Percentiles rank a stretch among this genome's conserved stretches.
phyloP scores from a whole-genome alignment of 1,140 invertebrate genomes.

The Campoletis sonorensis region DNA sequence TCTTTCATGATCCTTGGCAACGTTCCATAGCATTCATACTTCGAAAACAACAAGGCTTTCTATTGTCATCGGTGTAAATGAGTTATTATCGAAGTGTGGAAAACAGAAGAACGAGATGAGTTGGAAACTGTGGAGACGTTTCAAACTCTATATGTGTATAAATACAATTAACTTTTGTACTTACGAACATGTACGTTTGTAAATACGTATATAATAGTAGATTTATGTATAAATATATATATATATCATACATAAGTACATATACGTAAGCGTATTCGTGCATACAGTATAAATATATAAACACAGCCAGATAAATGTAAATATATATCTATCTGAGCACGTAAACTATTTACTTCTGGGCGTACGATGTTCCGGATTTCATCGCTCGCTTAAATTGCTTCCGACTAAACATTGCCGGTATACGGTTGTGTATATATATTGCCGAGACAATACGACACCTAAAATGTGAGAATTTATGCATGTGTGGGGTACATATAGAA shows the following conservation, averaged over 20 bases:
- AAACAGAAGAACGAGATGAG: conserved; percentile 31
- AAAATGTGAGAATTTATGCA: not conserved
- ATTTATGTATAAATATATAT: too few relatives aligned
- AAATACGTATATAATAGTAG: too few relatives aligned
- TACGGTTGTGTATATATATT: not conserved
- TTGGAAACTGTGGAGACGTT: not conserved
- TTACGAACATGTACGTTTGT: too few relatives aligned
- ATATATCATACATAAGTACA: too few relatives aligned
- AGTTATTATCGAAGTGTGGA: conserved; percentile 44
- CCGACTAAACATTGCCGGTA: conserved; percentile 32
- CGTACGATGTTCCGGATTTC: conserved; percentile 23
- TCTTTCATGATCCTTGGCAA: conserved; percentile 41
- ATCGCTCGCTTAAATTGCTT: conserved; percentile 37
- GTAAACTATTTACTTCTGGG: not conserved
- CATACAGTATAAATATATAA: too few relatives aligned
- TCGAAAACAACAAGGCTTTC: conserved; percentile 18
- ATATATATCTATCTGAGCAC: not conserved
- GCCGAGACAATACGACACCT: not conserved
- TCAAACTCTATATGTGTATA: not conserved
- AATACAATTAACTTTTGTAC: not conserved
- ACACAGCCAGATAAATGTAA: too few relatives aligned
- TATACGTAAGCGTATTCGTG: too few relatives aligned
- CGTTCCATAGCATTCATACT: conserved; percentile 40
- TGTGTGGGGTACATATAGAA: too few relatives aligned
- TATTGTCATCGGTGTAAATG: conserved; percentile 43